These are phyloP conservation scores for Notocelia uddmanniana DNA, from an alignment of 2,888 invertebrate genomes.

Conservation along the genomic window DNA sequence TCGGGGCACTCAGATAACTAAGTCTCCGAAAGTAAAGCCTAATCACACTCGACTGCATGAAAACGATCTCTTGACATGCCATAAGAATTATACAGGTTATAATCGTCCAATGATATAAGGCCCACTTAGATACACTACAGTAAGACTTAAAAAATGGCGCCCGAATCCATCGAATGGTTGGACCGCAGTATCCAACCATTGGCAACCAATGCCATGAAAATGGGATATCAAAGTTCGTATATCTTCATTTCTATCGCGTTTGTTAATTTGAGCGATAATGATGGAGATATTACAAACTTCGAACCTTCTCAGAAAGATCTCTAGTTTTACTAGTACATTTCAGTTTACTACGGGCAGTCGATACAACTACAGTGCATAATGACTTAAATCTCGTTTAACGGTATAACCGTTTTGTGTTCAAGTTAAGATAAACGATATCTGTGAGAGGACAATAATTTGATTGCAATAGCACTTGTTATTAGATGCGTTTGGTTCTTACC, in stretches of 20 bases:
- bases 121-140: background rate
- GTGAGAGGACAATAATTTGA: slow-evolving; percentile 55
- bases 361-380: slow-evolving; percentile 9
- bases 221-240: no score
- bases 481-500: slow-evolving; percentile 25
- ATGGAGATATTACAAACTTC: no score
- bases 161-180: no score
- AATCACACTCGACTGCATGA: background rate
- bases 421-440: slow-evolving; percentile 62
- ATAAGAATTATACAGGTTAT: no score
- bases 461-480: slow-evolving; percentile 43
- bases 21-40: background rate
- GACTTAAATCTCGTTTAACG: slow-evolving; percentile 8
- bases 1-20: background rate
- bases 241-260: no score
- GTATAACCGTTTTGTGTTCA: slow-evolving; percentile 61
- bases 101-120: background rate
- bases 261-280: no score
- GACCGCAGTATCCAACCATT: no score
- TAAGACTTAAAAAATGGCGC: background rate
- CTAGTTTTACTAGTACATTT: background rate
- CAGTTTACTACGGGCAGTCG: background rate
- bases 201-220: no score
- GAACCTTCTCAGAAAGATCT: no score
- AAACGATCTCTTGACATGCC: background rate